Evolutionary conservation across 2,797 vertebrate species (phyloP), one percentile per base, ranked within the genome.

Genomic region (Acipenser oxyrinchus): DNA sequence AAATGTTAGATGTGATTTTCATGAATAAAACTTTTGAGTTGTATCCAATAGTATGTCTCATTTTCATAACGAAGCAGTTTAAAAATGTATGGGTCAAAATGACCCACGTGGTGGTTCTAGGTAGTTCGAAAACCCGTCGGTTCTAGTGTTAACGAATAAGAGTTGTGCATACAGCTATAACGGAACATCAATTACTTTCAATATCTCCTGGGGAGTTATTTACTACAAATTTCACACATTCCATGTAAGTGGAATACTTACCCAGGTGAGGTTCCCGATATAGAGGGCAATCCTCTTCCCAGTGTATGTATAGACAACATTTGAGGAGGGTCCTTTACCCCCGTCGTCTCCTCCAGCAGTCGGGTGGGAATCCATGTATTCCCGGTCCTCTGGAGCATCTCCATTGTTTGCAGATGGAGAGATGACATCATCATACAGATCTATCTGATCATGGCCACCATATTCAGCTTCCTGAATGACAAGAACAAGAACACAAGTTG

Each of bases 401-500:
- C 96, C 97, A 84, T 99, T 99, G 87, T 99, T 99, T 75, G 96
- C 96, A 67, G 96, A 96, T 67, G 97, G 96, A 68, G 96, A 98
- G 80, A 98, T 95, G 73, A 99, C 97, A 75, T 98, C 96, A 77
- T 98, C 97, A 64, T 99, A 99, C 62, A 99, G 77, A 86, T 99
- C 97, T 75, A 98, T 97, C 77, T 95, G 95, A 67, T 99, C 97
- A 18, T 99, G 97, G 63, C 93, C 93, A 65, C 94, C 93, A 80
- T 99, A 99, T 80, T 99, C 96, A 37, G 93, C 77, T 82, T 98
- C 97, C 97, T 99, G 78, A 80, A 72, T 80, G 10, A 79, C 10
- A 77, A 67, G 71, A 66, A 79, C 10, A 77, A 67, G 71, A 66
- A 63, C 37, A 37, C 37, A 37, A 37, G 37, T 5, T 37, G 37